Evolutionary conservation across 2,797 vertebrate genomes (phyloP).

Genomic region (Syngnathus acus): DNA sequence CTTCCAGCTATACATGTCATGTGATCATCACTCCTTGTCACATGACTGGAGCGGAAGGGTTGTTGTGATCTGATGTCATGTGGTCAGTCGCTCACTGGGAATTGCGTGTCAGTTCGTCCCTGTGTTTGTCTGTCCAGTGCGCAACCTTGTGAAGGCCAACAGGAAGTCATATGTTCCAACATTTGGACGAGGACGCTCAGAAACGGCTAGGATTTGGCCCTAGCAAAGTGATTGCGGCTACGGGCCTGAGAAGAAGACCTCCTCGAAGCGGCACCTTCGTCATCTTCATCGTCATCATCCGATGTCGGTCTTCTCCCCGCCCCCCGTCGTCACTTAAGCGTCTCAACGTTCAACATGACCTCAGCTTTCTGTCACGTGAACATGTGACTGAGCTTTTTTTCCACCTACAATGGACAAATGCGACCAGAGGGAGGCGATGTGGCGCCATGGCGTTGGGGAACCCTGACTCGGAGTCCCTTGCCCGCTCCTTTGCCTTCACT

Average conservation of each 20-base stretch:
- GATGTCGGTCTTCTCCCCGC: not conserved
- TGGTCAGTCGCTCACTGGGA: not conserved
- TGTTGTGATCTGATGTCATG: not conserved
- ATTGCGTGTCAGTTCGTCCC: too few relatives aligned
- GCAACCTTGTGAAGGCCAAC: not conserved
- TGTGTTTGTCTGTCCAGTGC: not conserved
- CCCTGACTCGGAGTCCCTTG: conserved; percentile 23
- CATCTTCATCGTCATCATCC: not conserved
- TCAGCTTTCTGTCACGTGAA: not conserved
- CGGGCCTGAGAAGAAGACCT: not conserved
- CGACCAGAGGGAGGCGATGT: conserved; percentile 49
- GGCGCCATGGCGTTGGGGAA: conserved; percentile 29
- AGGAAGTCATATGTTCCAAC: not conserved
- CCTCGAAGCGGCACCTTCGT: not conserved
- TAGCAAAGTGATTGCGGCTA: not conserved
- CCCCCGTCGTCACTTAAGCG: not conserved
- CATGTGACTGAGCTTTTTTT: conserved; percentile 13
- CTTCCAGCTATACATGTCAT: not conserved
- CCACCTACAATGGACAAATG: conserved; percentile 37
- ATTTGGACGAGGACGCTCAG: not conserved
- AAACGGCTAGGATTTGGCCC: not conserved
- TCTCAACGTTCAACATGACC: not conserved
- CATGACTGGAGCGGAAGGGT: not conserved
- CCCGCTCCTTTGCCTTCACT: conserved; percentile 45
- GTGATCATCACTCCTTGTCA: not conserved